phyloP scores from a whole-genome alignment of 2,797 vertebrate genomes.

The Sebastes nivosus region DNA sequence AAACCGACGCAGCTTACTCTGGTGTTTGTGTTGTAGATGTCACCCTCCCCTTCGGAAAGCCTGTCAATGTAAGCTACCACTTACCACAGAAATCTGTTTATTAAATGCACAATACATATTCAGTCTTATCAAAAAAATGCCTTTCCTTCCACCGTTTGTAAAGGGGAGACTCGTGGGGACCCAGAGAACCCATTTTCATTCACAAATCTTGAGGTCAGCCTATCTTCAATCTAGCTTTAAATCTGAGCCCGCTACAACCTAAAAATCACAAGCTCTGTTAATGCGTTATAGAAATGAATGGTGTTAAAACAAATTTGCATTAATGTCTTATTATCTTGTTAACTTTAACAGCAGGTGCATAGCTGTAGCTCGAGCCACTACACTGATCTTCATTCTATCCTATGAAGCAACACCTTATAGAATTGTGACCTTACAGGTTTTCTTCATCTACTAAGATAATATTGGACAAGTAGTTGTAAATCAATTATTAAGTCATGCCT shows the following conservation, averaged over 20 bases:
- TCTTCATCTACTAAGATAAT: not conserved
- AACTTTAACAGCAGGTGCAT: too few relatives aligned
- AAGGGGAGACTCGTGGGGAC: too few relatives aligned
- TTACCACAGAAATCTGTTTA: not conserved
- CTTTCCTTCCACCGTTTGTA: not conserved
- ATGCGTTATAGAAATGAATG: too few relatives aligned
- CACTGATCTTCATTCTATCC: not conserved
- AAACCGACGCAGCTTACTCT: slow-evolving; percentile 76
- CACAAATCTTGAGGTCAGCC: too few relatives aligned
- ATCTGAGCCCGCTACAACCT: too few relatives aligned
- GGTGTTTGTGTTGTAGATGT: slow-evolving; percentile 91
- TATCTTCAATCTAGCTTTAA: too few relatives aligned
- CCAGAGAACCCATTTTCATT: too few relatives aligned
- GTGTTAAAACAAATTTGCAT: too few relatives aligned
- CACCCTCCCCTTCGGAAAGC: slow-evolving; percentile 79
- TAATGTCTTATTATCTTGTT: too few relatives aligned
- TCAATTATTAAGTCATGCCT: too few relatives aligned
- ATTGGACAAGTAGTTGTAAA: not conserved
- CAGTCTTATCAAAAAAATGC: not conserved
- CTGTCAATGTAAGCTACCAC: slow-evolving; percentile 83
- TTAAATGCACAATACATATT: too few relatives aligned
- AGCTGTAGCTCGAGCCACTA: not conserved
- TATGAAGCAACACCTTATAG: not conserved
- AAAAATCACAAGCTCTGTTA: too few relatives aligned
- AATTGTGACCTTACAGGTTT: not conserved